These are phyloP conservation scores for Acholoe squamosa DNA, from an alignment of 2,888 invertebrate genomes.

Conservation along the genomic window DNA sequence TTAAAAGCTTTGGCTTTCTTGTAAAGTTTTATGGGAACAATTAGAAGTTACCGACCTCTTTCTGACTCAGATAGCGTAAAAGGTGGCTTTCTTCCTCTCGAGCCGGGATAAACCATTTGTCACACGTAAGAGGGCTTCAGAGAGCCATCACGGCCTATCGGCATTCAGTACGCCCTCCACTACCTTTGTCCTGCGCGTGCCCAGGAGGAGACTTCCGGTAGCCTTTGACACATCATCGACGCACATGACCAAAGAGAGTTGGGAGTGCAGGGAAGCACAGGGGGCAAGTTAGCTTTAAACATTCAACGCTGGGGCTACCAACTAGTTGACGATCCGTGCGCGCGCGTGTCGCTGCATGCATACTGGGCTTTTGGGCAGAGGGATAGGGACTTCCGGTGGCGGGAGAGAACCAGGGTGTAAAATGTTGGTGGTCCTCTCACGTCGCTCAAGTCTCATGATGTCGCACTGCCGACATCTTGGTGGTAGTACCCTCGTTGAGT, in stretches of 20 bases:
- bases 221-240: constrained; percentile 58
- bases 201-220: constrained; percentile 45
- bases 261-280: background rate
- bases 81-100: background rate
- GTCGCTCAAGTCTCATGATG: constrained; percentile 36
- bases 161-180: constrained; percentile 31
- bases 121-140: constrained; percentile 53
- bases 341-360: constrained; percentile 24
- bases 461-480: background rate
- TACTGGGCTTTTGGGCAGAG: constrained; percentile 7
- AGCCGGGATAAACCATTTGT: constrained; percentile 27
- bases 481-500: constrained; percentile 33
- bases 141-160: constrained; percentile 37
- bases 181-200: constrained; percentile 26
- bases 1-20: constrained; percentile 32
- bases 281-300: constrained; percentile 43
- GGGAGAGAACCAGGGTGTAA: background rate
- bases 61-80: constrained; percentile 16
- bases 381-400: background rate
- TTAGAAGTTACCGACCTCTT: constrained; percentile 54
- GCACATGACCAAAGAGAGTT: background rate
- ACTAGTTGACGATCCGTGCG: background rate
- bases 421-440: constrained; percentile 37
- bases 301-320: background rate
- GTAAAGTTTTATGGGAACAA: constrained; percentile 47